phyloP scores from a whole-genome alignment of 2,797 vertebrate genomes.

The Caiman crocodilus region DNA sequence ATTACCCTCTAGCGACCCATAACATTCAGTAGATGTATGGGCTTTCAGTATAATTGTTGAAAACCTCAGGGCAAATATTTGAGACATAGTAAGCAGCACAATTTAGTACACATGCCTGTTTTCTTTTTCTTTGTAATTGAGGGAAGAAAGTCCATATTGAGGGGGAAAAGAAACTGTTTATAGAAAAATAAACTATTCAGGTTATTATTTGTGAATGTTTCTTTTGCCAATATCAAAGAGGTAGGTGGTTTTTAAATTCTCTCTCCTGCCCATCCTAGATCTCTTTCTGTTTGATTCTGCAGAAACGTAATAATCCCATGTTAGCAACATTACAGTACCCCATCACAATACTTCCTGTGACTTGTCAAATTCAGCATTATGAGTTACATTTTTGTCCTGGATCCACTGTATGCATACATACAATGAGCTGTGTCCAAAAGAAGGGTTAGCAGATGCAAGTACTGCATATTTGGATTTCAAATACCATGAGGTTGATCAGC shows the following conservation, averaged over 20 bases:
- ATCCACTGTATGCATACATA: neutral
- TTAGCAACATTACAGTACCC: constrained; percentile 56
- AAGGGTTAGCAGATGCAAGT: neutral
- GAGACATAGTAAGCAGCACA: neutral
- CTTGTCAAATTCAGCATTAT: constrained; percentile 47
- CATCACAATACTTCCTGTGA: constrained; percentile 35
- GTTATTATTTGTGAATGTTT: neutral
- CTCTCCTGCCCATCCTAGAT: constrained; percentile 39
- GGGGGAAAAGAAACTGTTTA: neutral
- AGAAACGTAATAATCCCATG: constrained; percentile 49
- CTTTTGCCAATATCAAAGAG: neutral
- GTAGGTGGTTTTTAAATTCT: neutral
- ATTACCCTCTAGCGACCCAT: constrained; percentile 30
- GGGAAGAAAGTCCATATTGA: neutral
- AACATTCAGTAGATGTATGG: neutral
- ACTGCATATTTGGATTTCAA: neutral
- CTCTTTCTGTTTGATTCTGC: constrained; percentile 20
- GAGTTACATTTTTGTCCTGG: constrained; percentile 2
- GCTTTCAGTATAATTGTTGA: constrained; percentile 19
- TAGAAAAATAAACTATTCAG: neutral
- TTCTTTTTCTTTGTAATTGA: neutral
- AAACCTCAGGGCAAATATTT: neutral
- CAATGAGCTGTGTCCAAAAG: neutral
- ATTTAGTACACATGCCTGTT: rapidly evolving
- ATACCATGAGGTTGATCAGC: constrained; percentile 23